Evolutionary conservation across 1,140 invertebrate species (phyloP), one percentile per base, ranked within the genome.

Genomic region (Drosophila nigrodunni): DNA sequence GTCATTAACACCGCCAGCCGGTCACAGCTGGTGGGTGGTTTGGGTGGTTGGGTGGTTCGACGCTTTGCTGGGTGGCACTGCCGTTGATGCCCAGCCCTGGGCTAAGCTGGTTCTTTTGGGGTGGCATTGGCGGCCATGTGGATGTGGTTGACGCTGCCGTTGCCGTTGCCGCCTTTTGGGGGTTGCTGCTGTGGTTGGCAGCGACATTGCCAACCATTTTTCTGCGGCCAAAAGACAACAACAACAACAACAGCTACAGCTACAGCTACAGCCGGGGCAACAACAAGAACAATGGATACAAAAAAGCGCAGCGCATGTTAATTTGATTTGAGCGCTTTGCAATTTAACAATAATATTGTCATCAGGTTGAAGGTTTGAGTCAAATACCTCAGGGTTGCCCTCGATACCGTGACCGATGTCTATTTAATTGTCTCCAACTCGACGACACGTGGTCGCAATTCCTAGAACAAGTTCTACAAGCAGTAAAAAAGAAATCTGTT

Each of bases 291-390:
- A 65, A 65, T 13, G 46, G 9, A 9, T 21, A 39, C 35, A 39
- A 41, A 54, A 65, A 83, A 85, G 65, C 70, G 54, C 70, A 69
- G 50, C 44, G 72, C 72, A 61, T 89, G 85, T 89, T 89, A 89
- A 89, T 89, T 89, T 89, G 85, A 89, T 89, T 89, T 89, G 86
- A 81, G 77, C 85, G 77, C 85, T 88, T 88, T 88, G 77, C 85
- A 89, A 89, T 89, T 85, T 78, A 78, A 89, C 85, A 89, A 88
- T 88, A 89, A 88, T 87, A 88, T 87, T 88, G 85, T 85, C 85
- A 89, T 89, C 85, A 88, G 85, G 37, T 66, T 54, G 66, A 46
- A 64, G 71, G 69, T 67, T 67, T 60, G 21, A 52, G 35, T 10
- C 39, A n/a, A 0, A 57, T 35, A 35, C 35, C 46, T 39, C 7